Evolutionary conservation across 1,140 invertebrate genomes (phyloP).

Genomic region (Andricus grossulariae): DNA sequence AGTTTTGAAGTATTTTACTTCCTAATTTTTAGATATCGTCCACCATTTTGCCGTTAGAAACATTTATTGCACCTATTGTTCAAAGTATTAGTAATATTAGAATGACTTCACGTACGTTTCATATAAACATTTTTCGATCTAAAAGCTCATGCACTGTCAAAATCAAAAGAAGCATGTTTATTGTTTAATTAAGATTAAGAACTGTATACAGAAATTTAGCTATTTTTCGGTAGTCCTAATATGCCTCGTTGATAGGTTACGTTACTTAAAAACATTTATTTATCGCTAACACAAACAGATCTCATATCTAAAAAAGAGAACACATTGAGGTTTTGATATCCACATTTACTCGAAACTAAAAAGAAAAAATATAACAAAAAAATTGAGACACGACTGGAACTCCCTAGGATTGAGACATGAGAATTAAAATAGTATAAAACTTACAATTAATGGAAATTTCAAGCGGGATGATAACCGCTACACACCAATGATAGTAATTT

Average conservation of each 20-base stretch:
- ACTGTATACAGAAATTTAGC: background rate
- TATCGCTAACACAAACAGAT: no score
- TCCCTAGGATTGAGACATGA: background rate
- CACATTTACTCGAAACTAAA: background rate
- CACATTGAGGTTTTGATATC: no score
- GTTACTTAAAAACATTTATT: slow-evolving; percentile 1
- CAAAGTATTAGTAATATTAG: no score
- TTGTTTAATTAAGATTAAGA: background rate
- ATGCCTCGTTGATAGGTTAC: background rate
- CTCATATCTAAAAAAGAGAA: no score
- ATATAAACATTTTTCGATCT: no score
- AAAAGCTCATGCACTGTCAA: background rate
- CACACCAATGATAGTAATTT: slow-evolving; percentile 58
- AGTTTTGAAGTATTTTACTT: slow-evolving; percentile 4
- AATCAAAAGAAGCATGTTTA: background rate
- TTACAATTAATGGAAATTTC: slow-evolving; percentile 33
- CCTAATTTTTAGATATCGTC: background rate
- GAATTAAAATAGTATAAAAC: background rate
- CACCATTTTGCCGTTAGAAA: no score
- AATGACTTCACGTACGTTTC: no score
- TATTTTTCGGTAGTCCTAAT: background rate
- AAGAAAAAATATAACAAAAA: background rate
- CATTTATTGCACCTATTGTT: no score
- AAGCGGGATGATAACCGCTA: slow-evolving; percentile 52
- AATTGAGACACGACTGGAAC: background rate